Percentiles rank a stretch among this genome's conserved stretches.
phyloP scores from a whole-genome alignment of 2,888 invertebrate genomes.

The Schizaphis graminum region DNA sequence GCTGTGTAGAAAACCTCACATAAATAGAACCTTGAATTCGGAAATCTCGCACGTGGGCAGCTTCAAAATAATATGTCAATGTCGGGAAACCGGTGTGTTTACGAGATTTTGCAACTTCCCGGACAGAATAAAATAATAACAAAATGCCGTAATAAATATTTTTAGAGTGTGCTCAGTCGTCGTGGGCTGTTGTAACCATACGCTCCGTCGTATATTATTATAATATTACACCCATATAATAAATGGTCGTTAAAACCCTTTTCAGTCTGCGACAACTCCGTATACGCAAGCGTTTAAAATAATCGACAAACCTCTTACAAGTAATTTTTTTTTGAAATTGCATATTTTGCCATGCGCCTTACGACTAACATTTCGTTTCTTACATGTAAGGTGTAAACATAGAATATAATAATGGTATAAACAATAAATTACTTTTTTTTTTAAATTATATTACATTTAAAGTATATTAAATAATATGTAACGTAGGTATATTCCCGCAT shows the following conservation, averaged over 20 bases:
- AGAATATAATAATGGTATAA: not conserved
- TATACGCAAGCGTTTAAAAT: not conserved
- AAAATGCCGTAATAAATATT: conserved; percentile 15
- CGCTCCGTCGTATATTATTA: not conserved
- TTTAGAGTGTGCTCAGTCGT: not conserved
- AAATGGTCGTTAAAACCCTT: not conserved
- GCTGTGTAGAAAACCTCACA: not conserved
- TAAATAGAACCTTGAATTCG: not conserved
- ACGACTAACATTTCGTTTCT: not conserved
- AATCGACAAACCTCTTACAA: not conserved
- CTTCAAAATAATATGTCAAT: conserved; percentile 11
- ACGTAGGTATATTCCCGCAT: too few species aligned
- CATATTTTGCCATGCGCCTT: not conserved
- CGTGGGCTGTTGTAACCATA: conserved; percentile 13
- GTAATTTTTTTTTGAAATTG: not conserved
- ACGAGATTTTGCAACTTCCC: conserved; percentile 38
- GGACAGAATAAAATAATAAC: conserved; percentile 14
- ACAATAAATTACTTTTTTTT: not conserved
- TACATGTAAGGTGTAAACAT: too few species aligned
- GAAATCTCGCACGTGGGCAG: not conserved
- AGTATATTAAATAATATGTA: too few species aligned
- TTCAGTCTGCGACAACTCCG: not conserved
- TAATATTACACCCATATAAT: conserved; percentile 21
- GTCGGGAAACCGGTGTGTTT: not conserved
- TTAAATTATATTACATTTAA: not conserved